Evolutionary conservation across 2,888 invertebrate genomes (phyloP).

Genomic region (Nephrotoma flavescens): DNA sequence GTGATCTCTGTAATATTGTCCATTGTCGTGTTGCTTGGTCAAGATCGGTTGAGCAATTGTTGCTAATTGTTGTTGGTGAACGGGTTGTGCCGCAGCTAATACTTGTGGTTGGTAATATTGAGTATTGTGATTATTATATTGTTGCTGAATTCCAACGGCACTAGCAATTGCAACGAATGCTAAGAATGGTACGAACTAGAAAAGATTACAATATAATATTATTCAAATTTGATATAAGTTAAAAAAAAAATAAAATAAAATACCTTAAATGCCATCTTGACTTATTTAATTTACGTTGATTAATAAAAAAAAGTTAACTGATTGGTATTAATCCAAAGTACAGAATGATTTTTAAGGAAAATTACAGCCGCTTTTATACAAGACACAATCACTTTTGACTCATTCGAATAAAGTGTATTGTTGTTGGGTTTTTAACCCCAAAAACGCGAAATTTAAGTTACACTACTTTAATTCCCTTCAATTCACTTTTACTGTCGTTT

Average conservation of each 20-base stretch:
- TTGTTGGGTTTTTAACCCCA: neutral
- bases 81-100: neutral
- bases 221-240: neutral
- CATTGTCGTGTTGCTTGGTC: neutral
- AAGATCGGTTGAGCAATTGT: constrained; percentile 2
- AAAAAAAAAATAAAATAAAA: no score
- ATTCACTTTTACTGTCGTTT: neutral
- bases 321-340: constrained; percentile 1
- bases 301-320: neutral
- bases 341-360: neutral
- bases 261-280: constrained; percentile 22
- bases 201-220: neutral
- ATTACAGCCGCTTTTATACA: neutral
- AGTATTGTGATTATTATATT: neutral
- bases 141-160: constrained; percentile 20
- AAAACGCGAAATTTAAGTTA: neutral
- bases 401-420: neutral
- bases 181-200: constrained; percentile 20
- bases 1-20: neutral
- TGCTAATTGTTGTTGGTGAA: neutral
- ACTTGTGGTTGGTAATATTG: constrained; percentile 2
- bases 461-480: neutral
- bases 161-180: constrained; percentile 20
- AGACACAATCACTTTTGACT: neutral
- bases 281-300: neutral